These are phyloP conservation scores for Parnassius apollo DNA, from an alignment of 2,888 invertebrate species.

Conservation along the genomic window DNA sequence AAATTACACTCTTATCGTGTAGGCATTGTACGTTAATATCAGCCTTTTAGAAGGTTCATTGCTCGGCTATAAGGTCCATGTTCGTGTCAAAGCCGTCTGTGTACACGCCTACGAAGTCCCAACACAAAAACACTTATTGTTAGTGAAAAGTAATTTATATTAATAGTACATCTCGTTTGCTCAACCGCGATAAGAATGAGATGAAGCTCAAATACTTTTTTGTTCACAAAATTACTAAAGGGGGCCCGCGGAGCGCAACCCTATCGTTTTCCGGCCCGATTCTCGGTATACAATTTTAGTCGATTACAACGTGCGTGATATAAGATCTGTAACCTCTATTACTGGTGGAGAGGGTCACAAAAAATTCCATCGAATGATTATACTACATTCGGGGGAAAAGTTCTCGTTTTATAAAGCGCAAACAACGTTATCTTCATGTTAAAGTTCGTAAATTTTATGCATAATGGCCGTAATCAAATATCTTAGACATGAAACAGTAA, in stretches of 20 bases:
- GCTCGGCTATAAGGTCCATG: not conserved
- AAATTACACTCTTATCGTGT: too few relatives aligned
- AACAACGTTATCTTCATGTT: not conserved
- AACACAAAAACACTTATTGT: conserved; percentile 15
- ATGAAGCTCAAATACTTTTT: conserved; percentile 42
- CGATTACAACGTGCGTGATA: conserved; percentile 29
- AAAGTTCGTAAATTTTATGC: too few relatives aligned
- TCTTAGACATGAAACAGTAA: too few relatives aligned
- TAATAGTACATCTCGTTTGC: conserved; percentile 17
- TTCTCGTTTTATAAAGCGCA: conserved; percentile 6
- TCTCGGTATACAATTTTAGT: conserved; percentile 73
- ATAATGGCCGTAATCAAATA: too few relatives aligned
- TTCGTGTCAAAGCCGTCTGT: too few relatives aligned
- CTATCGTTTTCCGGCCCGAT: conserved; percentile 64
- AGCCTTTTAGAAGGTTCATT: conserved; percentile 5
- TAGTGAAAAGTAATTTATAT: conserved; percentile 23
- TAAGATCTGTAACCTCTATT: conserved; percentile 14
- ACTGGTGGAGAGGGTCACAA: conserved; percentile 11
- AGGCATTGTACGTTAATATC: too few relatives aligned
- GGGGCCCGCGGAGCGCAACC: conserved; percentile 64
- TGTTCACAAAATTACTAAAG: conserved; percentile 51
- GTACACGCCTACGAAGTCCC: conserved; percentile 16
- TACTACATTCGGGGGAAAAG: conserved; percentile 17
- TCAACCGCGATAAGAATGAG: conserved; percentile 26
- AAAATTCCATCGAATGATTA: conserved; percentile 12